phyloP scores from a whole-genome alignment of 2,113 vertebrate species.

The Cebidichthys violaceus region DNA sequence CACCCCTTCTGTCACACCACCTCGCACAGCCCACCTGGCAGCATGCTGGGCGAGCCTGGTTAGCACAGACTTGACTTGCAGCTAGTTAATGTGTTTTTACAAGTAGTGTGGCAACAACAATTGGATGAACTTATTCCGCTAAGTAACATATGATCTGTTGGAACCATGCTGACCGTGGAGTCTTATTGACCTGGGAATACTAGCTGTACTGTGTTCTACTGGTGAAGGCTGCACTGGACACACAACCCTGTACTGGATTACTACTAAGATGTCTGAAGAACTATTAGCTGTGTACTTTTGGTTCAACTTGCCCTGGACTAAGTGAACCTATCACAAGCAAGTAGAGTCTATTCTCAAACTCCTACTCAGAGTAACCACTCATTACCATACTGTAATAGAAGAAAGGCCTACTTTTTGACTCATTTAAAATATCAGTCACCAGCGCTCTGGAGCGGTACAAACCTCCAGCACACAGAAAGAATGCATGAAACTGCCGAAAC shows the following conservation, averaged over 20 bases:
- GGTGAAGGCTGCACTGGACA: constrained; percentile 13
- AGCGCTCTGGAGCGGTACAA: constrained; percentile 52
- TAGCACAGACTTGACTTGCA: constrained; percentile 48
- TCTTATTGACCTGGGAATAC: constrained; percentile 22
- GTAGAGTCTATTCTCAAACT: constrained; percentile 14
- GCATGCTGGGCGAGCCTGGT: constrained; percentile 67
- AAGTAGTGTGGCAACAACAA: not conserved
- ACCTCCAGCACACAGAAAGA: constrained; percentile 67
- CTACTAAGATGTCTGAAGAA: constrained; percentile 51
- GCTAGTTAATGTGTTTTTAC: constrained; percentile 9
- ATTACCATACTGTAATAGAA: constrained; percentile 14
- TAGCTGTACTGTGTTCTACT: constrained; percentile 31
- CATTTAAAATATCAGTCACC: constrained; percentile 58
- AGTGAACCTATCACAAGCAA: constrained; percentile 34
- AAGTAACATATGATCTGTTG: not conserved
- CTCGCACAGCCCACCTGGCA: constrained; percentile 57
- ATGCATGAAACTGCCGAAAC: constrained; percentile 78
- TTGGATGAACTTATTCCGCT: constrained; percentile 4
- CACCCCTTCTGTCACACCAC: constrained; percentile 71
- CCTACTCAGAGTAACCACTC: not conserved
- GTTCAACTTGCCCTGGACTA: constrained; percentile 33
- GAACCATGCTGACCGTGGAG: constrained; percentile 33
- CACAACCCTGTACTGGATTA: constrained; percentile 41
- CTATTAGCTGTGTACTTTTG: constrained; percentile 22
- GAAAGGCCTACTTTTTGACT: constrained; percentile 48